These are phyloP conservation scores for Smittia aterrima DNA, from an alignment of 2,888 invertebrate species.

Conservation along the genomic window DNA sequence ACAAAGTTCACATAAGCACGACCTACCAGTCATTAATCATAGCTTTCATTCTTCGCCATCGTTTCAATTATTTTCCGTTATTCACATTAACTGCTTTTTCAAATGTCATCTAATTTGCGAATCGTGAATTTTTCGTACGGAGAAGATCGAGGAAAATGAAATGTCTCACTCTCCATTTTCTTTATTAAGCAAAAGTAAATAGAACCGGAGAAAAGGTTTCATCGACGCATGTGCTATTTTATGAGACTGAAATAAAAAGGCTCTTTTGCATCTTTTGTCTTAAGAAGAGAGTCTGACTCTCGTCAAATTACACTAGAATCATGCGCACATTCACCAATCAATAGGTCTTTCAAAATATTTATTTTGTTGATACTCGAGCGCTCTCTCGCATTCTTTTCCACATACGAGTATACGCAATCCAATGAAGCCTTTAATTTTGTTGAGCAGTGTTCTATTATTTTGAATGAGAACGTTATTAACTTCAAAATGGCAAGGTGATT, in stretches of 20 bases:
- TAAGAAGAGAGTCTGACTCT: neutral
- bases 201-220: neutral
- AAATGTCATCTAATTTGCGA: neutral
- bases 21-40: neutral
- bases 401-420: neutral
- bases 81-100: neutral
- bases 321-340: neutral
- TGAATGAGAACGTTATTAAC: too few relatives aligned
- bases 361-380: slow-evolving; percentile 3
- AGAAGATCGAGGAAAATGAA: neutral
- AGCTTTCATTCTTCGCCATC: slow-evolving; percentile 1
- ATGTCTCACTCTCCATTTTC: slow-evolving; percentile 19
- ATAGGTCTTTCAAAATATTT: neutral
- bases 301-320: neutral
- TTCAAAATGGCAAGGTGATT: neutral
- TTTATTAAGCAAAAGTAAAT: neutral
- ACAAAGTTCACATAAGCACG: too few relatives aligned
- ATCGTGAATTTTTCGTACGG: too few relatives aligned
- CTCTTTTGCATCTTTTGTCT: neutral
- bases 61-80: too few relatives aligned
- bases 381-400: neutral
- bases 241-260: neutral
- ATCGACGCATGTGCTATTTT: slow-evolving; percentile 23
- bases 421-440: neutral
- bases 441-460: too few relatives aligned